Evolutionary conservation across 2,888 invertebrate genomes (phyloP), one percentile per base, ranked within the genome.

Genomic region (Macaria notata): DNA sequence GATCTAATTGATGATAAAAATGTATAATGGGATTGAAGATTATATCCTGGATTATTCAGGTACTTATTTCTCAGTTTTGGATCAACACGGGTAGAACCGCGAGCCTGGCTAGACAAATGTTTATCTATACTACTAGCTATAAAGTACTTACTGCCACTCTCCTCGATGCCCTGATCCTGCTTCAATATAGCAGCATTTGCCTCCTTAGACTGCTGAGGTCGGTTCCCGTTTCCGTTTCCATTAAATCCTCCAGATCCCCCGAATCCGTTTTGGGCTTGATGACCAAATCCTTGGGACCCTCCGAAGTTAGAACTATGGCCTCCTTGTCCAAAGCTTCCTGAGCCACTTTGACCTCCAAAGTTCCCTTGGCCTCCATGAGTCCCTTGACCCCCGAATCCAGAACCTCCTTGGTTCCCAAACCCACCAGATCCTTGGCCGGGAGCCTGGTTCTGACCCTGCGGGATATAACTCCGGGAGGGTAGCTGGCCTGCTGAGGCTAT

Each of bases 141-240:
- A 36, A 36, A 6, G 33, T 2, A 66, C 74, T 75, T 62, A 75
- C 79, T 76, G 61, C 88, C 86, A 62, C 77, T 76, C 56, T 87
- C 86, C 47, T 69, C 75, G 30, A 81, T 72, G 38, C 68, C 81
- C 47, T 84, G 86, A 4, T 83, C 83, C 47, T 79, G 79, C 61
- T 80, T 84, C 53, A 89, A 41, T 29, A 84, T 76, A 30, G 68
- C 79, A 9, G 88, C 83, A 54, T 81, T 81, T 58, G 78, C 83
- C 54, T 89, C 88, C 4, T 59, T 63, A 3, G 74, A 72, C 56
- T 86, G 85, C 59, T 88, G 88, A 0, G 82, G 70, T 8, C 86
- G 71, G 49, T 79, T 84, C 0, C 76, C 81, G 39, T 49, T 70
- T 29, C 69, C 72, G 9, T 66, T 67, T 8, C 67, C 59, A 1